Evolutionary conservation across 2,113 vertebrate species (phyloP).

Genomic region (Eulemur rufifrons): DNA sequence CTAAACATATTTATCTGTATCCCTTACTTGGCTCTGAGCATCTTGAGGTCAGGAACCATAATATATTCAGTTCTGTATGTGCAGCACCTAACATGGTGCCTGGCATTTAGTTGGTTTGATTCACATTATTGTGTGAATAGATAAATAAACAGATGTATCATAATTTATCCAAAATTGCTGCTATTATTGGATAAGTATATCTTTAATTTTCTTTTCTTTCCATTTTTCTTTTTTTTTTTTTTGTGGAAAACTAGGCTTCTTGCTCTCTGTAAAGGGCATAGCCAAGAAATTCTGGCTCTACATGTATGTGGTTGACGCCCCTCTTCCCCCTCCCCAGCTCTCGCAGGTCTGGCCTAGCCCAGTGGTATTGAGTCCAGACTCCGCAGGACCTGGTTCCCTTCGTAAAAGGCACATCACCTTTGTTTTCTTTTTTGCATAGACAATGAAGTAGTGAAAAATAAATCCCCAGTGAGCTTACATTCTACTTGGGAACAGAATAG

Average conservation of each 20-base stretch:
- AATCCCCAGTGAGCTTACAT: background rate
- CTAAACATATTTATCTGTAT: background rate
- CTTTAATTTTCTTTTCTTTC: background rate
- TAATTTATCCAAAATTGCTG: background rate
- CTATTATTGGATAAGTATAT: background rate
- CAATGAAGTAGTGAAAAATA: background rate
- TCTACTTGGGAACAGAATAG: background rate
- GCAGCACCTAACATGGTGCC: background rate
- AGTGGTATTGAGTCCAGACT: background rate
- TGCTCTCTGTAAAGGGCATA: background rate
- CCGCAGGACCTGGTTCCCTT: background rate
- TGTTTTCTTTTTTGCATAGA: background rate
- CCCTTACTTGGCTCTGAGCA: background rate
- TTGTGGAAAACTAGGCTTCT: background rate
- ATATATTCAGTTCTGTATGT: background rate
- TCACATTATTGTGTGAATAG: constrained; percentile 28
- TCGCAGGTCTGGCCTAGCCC: background rate
- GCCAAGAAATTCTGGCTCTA: background rate
- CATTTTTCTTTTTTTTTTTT: background rate
- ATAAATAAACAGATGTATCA: background rate
- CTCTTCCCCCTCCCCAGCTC: background rate
- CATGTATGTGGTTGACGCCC: background rate
- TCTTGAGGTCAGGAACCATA: background rate
- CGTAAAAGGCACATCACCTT: background rate
- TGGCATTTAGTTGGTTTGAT: constrained; percentile 10